Conservation (phyloP, 2,888 invertebrate genomes). For the Parnassius mnemosyne region DNA sequence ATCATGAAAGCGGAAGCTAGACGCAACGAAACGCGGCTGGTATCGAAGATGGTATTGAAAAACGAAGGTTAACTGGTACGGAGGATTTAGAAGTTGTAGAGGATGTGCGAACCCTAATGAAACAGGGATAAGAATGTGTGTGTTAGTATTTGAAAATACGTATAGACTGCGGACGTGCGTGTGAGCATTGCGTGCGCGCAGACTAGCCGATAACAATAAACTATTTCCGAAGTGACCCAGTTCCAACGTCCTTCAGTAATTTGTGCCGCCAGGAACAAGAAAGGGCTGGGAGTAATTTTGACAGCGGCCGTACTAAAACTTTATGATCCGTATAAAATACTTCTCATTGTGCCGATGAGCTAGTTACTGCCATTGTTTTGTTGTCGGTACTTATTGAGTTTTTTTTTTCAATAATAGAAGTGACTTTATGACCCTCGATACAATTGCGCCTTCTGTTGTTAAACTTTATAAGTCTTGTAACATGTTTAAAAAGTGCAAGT, state of each 20-base stretch:
- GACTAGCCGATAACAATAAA: constrained; percentile 79
- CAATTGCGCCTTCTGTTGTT: background rate
- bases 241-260: constrained; percentile 78
- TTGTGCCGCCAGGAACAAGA: constrained; percentile 79
- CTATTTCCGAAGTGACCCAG: constrained; percentile 81
- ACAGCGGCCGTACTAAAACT: constrained; percentile 55
- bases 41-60: constrained; percentile 49
- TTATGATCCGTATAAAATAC: constrained; percentile 56
- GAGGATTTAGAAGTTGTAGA: constrained; percentile 57
- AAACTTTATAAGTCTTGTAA: background rate
- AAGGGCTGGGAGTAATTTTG: constrained; percentile 72
- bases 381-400: constrained; percentile 5
- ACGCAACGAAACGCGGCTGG: constrained; percentile 46
- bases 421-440: constrained; percentile 10
- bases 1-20: constrained; percentile 65
- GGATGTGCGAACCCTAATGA: constrained; percentile 69
- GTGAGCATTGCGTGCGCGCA: constrained; percentile 69
- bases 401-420: background rate
- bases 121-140: constrained; percentile 54
- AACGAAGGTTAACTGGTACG: constrained; percentile 64
- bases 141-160: constrained; percentile 66
- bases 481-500: background rate
- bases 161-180: constrained; percentile 40
- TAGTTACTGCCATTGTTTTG: constrained; percentile 45
- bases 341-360: constrained; percentile 48